Evolutionary conservation across 2,113 vertebrate species (phyloP), one percentile per base, ranked within the genome.

Genomic region (Aspiorhynchus laticeps): DNA sequence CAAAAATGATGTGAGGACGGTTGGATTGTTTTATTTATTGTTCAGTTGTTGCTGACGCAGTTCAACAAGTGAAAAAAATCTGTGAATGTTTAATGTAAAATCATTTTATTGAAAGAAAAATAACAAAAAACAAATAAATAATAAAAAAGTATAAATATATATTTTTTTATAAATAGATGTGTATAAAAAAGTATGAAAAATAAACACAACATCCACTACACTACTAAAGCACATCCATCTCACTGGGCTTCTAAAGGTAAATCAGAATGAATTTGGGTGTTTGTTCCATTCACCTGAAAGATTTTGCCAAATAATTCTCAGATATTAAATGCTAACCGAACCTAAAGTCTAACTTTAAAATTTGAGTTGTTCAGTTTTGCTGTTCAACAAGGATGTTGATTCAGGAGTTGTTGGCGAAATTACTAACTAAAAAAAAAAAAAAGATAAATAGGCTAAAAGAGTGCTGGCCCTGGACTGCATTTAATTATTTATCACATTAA

Each of bases 61-160:
- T 46, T 46, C 24, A 36, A 4, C 7, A 74, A 7, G 5, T 43
- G 2, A 43, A 19, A 43, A 15, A n/a, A 63, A 6, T 2, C 6
- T 71, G 28, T 15, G 26, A 38, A 19, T 46, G 8, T 75, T 75
- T 85, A 36, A 85, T 63, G 41, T 48, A 15, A 85, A 31, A 67
- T 26, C 2, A 36, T 67, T 67, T 85, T 78, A 78, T 78, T 51
- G 28, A 85, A 85, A 48, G 7, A 78, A 78, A 63, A 12, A 46
- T 33, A 12, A 85, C 41, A 51, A 74, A 83, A 83, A 84, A 17
- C n/a, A 11, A 26, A 17, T 41, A 67, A 56, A 77, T 56, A 76
- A 15, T 51, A 11, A 59, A 56, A 61, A 63, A 5, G 0, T 81
- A 63, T 59, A 75, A 75, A 73, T 75, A 46, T 33, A 86, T 67